phyloP scores from a whole-genome alignment of 2,888 invertebrate genomes.

The Lysandra coridon region DNA sequence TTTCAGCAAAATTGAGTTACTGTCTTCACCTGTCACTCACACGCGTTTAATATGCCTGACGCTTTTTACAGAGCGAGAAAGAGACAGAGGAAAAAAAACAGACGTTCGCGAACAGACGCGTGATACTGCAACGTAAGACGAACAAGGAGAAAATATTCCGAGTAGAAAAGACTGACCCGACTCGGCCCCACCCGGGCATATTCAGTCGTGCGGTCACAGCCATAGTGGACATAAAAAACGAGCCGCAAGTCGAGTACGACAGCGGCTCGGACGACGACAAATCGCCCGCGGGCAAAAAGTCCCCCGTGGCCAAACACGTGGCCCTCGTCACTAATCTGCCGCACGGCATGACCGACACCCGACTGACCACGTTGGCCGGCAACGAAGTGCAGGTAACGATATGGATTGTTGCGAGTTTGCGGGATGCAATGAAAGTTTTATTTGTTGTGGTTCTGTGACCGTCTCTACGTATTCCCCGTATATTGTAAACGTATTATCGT shows the following conservation, averaged over 20 bases:
- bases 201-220: conserved; percentile 69
- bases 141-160: conserved; percentile 58
- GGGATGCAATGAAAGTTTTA: conserved; percentile 20
- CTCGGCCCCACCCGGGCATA: conserved; percentile 61
- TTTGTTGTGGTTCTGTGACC: background rate
- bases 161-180: conserved; percentile 54
- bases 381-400: conserved; percentile 68
- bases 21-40: background rate
- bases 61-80: conserved; percentile 42
- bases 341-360: conserved; percentile 70
- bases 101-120: conserved; percentile 60
- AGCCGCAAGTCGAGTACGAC: conserved; percentile 57
- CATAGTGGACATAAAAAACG: conserved; percentile 50
- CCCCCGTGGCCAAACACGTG: conserved; percentile 28
- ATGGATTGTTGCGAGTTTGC: conserved; percentile 11
- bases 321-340: conserved; percentile 65
- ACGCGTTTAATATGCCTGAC: too few species aligned
- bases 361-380: conserved; percentile 68
- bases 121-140: conserved; percentile 60
- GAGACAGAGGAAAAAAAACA: conserved; percentile 45
- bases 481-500: too few species aligned
- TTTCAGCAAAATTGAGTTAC: too few species aligned
- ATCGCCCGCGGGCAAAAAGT: conserved; percentile 47
- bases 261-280: conserved; percentile 54
- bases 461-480: background rate